phyloP scores from a whole-genome alignment of 2,888 invertebrate species.

The Nudaria mundana region DNA sequence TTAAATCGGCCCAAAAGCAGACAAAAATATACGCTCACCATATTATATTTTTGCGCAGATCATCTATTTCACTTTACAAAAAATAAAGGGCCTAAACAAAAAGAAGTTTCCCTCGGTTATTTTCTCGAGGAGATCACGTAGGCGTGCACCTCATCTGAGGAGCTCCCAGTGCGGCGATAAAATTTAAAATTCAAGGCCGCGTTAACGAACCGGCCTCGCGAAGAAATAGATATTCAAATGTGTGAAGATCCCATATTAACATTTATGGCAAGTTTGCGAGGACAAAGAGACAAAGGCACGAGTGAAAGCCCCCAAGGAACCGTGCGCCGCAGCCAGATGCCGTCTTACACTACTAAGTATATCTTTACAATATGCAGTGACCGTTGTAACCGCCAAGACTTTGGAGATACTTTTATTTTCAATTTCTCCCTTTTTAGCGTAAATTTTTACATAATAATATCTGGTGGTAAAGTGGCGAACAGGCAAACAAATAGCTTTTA shows the following conservation, averaged over 20 bases:
- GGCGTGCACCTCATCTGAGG: constrained; percentile 79
- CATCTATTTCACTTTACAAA: constrained; percentile 49
- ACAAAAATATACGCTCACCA: no score
- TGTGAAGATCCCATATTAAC: constrained; percentile 80
- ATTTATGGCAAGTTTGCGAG: constrained; percentile 81
- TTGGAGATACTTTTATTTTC: not conserved
- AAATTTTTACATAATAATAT: no score
- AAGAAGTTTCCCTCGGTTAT: constrained; percentile 65
- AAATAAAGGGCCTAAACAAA: constrained; percentile 64
- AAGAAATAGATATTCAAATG: constrained; percentile 82
- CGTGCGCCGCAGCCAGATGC: constrained; percentile 21
- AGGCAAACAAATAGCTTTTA: no score
- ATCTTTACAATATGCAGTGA: constrained; percentile 49
- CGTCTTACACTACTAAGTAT: constrained; percentile 35
- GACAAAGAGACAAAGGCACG: constrained; percentile 74
- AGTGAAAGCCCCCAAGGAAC: constrained; percentile 48
- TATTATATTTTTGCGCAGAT: constrained; percentile 26
- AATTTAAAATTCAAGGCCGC: constrained; percentile 82
- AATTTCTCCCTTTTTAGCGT: no score
- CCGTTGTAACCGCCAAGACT: constrained; percentile 15
- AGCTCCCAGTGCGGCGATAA: constrained; percentile 74
- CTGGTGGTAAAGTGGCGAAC: no score
- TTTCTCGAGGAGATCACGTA: constrained; percentile 74
- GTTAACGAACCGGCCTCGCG: constrained; percentile 80
- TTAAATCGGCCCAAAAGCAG: no score